A percentile compares a stretch with the other conserved stretches of the same genome.
phyloP scores from a whole-genome alignment of 2,797 vertebrate species.

The Sebastes vulpes region DNA sequence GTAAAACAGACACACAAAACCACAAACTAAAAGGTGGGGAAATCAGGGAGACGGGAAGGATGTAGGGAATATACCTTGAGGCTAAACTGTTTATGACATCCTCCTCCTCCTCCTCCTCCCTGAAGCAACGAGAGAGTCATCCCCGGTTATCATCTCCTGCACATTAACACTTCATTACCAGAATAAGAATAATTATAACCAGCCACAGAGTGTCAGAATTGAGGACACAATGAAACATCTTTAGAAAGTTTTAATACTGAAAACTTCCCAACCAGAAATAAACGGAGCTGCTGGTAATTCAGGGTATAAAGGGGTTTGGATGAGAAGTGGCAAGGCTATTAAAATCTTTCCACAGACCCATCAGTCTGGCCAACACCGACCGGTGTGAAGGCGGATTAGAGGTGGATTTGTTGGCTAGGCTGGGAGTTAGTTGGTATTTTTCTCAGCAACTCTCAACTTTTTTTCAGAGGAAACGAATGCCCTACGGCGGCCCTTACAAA shows the following conservation, averaged over 20 bases:
- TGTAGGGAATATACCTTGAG: conserved; percentile 26
- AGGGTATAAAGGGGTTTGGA: background rate
- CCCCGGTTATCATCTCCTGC: conserved; percentile 21
- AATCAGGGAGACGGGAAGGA: background rate
- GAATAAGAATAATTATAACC: conserved; percentile 5
- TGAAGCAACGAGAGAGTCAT: conserved; percentile 1
- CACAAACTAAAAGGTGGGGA: background rate
- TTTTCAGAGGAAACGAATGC: background rate
- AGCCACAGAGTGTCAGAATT: background rate
- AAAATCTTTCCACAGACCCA: conserved; percentile 16
- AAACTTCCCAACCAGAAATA: conserved; percentile 18
- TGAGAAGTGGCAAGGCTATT: conserved; percentile 41
- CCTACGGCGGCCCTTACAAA: background rate
- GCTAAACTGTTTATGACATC: conserved; percentile 53
- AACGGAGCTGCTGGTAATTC: conserved; percentile 17
- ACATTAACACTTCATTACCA: conserved; percentile 30
- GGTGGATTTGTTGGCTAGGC: conserved; percentile 6
- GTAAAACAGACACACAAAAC: background rate
- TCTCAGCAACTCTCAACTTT: conserved; percentile 9
- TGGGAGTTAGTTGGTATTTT: conserved; percentile 20
- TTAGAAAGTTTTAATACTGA: conserved; percentile 22
- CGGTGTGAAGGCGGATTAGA: conserved; percentile 21
- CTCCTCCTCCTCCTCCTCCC: conserved; percentile 45
- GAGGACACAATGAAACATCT: conserved; percentile 14
- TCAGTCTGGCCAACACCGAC: background rate